Conservation (phyloP, 2,113 vertebrate genomes). For the Lynx canadensis region DNA sequence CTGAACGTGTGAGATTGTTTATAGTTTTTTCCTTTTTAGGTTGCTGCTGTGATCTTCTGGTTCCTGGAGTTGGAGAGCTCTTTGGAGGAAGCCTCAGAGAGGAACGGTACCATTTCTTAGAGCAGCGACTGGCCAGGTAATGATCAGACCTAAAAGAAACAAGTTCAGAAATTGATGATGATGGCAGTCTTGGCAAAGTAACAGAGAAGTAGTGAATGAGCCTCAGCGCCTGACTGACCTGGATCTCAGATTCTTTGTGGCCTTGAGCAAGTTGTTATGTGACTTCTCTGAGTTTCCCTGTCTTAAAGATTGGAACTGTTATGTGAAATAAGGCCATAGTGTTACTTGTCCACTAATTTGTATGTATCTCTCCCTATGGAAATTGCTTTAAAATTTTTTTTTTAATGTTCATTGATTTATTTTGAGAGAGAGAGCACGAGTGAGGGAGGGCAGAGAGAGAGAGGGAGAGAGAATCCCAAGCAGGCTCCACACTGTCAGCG, state of each 20-base stretch:
- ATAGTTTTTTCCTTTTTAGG: constrained; percentile 83
- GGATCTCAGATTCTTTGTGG: not conserved
- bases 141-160: not conserved
- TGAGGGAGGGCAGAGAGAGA: too few species aligned
- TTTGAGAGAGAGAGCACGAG: too few species aligned
- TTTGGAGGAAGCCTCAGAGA: constrained; percentile 97
- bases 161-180: not conserved
- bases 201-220: not conserved
- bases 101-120: constrained; percentile 91
- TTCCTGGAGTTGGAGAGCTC: constrained; percentile 95
- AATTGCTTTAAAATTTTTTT: not conserved
- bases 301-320: not conserved
- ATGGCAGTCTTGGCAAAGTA: not conserved
- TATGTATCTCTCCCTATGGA: not conserved
- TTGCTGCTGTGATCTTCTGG: constrained; percentile 95
- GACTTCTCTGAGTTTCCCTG: not conserved
- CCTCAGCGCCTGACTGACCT: not conserved
- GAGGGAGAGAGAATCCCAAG: too few species aligned
- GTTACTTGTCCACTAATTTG: not conserved
- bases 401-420: too few species aligned
- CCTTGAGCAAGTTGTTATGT: not conserved
- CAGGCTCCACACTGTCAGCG: too few species aligned
- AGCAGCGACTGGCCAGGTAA: constrained; percentile 90
- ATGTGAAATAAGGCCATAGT: not conserved
- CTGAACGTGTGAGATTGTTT: not conserved